Conservation (phyloP, 2,113 vertebrate species). For the Actinemys pallida region DNA sequence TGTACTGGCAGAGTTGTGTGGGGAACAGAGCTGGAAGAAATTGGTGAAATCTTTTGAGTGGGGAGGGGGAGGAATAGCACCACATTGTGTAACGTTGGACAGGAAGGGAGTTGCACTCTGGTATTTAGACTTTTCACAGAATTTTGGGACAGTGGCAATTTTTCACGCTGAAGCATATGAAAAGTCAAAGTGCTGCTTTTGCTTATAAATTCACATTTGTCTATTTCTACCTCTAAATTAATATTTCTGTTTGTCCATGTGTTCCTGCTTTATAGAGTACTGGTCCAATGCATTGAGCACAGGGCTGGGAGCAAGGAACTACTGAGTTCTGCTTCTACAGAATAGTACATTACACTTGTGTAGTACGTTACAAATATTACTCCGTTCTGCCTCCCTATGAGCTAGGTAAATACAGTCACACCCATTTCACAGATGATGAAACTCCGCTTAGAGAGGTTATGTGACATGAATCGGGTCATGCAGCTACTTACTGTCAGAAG, state of each 20-base stretch:
- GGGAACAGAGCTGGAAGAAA: conserved; percentile 21
- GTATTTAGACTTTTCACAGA: neutral
- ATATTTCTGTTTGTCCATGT: neutral
- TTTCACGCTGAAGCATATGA: neutral
- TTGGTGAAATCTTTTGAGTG: neutral
- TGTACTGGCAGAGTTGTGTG: neutral
- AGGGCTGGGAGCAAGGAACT: neutral
- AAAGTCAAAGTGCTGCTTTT: neutral
- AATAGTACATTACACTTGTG: conserved; percentile 18
- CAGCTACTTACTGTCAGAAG: neutral
- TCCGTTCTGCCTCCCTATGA: conserved; percentile 25
- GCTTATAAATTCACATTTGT: neutral
- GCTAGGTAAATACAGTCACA: conserved; percentile 38
- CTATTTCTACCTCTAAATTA: neutral
- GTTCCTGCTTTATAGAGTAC: neutral
- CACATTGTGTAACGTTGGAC: neutral
- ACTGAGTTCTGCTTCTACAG: neutral
- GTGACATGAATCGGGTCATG: neutral
- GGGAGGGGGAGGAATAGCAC: neutral
- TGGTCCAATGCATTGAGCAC: neutral
- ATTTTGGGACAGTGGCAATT: neutral
- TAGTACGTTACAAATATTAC: neutral
- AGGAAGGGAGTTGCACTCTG: neutral
- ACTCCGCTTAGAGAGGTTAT: neutral
- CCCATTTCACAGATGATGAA: conserved; percentile 26